A percentile compares a stretch with the other conserved stretches of the same genome.
Evolutionary conservation across 2,888 invertebrate genomes (phyloP).

Genomic region (Amphimallon solstitiale): DNA sequence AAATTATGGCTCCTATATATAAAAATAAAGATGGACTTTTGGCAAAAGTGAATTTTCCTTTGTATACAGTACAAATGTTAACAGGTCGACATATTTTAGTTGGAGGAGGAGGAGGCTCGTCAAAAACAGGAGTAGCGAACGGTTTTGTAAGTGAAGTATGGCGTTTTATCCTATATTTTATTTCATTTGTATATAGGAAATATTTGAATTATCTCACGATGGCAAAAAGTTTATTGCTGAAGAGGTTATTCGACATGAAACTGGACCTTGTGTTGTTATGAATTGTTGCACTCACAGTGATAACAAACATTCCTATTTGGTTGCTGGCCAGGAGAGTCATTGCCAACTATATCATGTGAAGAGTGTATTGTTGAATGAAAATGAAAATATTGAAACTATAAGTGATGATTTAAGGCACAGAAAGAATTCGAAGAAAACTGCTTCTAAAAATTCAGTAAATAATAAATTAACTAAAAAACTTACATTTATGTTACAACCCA

Average conservation of each 20-base stretch:
- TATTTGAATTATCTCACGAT: constrained; percentile 89
- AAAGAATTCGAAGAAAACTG: constrained; percentile 66
- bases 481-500: constrained; percentile 79
- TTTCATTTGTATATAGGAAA: constrained; percentile 74
- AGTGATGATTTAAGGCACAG: constrained; percentile 50
- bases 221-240: constrained; percentile 85
- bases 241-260: constrained; percentile 89
- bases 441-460: constrained; percentile 67
- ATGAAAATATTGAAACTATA: constrained; percentile 65
- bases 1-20: constrained; percentile 70
- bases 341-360: constrained; percentile 84
- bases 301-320: constrained; percentile 80
- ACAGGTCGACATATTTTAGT: constrained; percentile 94
- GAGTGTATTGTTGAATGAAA: constrained; percentile 62
- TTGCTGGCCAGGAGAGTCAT: constrained; percentile 92
- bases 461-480: constrained; percentile 70
- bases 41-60: constrained; percentile 91
- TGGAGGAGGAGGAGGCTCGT: constrained; percentile 96
- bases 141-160: constrained; percentile 83
- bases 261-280: constrained; percentile 91
- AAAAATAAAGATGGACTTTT: constrained; percentile 76
- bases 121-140: constrained; percentile 97
- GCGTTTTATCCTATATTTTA: background rate
- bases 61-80: constrained; percentile 90
- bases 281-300: constrained; percentile 82